Conservation (phyloP, 2,888 invertebrate species). For the Chalcis sispes region DNA sequence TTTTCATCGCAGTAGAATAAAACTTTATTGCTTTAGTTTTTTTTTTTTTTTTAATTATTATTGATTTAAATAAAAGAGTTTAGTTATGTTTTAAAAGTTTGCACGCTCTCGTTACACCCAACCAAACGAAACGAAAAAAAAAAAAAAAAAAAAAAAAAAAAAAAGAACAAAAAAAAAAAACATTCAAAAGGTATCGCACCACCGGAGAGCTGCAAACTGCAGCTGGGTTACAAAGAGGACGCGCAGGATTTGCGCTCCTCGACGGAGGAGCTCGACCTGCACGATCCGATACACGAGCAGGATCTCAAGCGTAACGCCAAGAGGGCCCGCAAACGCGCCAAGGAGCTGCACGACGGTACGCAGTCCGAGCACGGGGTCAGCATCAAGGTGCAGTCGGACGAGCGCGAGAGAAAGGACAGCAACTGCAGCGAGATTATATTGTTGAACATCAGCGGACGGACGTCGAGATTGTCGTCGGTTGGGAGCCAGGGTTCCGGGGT, state of each 20-base stretch:
- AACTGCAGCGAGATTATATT: conserved; percentile 87
- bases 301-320: conserved; percentile 71
- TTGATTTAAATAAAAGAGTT: no score
- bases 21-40: no score
- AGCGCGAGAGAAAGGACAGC: conserved; percentile 84
- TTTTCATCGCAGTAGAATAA: no score
- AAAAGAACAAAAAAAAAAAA: no score
- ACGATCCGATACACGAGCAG: conserved; percentile 80
- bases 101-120: no score
- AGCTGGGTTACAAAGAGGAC: conserved; percentile 82
- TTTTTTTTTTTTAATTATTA: no score
- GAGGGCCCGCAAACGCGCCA: conserved; percentile 71
- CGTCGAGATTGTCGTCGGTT: conserved; percentile 88
- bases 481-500: conserved; percentile 87
- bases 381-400: conserved; percentile 76
- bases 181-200: conserved; percentile 72
- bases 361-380: conserved; percentile 73
- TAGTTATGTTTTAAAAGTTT: no score
- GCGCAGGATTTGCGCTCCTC: conserved; percentile 90
- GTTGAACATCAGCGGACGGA: conserved; percentile 84
- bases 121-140: no score
- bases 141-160: no score
- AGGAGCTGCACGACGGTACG: conserved; percentile 68
- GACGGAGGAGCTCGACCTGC: conserved; percentile 91
- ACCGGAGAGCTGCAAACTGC: conserved; percentile 70